Evolutionary conservation across 1,140 invertebrate species (phyloP), one percentile per base, ranked within the genome.

Genomic region (Saccostrea cuccullata): DNA sequence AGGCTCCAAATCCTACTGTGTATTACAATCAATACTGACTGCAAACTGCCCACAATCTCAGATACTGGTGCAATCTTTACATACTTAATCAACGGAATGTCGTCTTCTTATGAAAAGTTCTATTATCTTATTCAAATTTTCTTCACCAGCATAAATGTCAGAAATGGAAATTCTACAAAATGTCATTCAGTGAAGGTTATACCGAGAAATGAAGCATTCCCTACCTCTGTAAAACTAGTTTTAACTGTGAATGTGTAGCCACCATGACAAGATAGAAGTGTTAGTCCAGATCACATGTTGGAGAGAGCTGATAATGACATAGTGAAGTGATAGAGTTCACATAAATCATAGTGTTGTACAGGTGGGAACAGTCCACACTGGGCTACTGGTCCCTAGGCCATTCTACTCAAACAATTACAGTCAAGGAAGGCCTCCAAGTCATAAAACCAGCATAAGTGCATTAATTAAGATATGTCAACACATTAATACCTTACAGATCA

Each of bases 391-490:
- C 70, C 70, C 13, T 2, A 77, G 70, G 70, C 26, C 15, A 30
- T 30, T 47, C 70, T 64, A 0, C 23, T 12, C 26, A 26, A 77
- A 30, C 70, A 77, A 30, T 73, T 73, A 73, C 20, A 12, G 15
- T 64, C 58, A 17, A 73, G 26, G 4, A 30, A 73, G 15, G 70
- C 30, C 70, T 77, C 70, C 70, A 36, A 77, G 70, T 36, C 26
- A 77, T 77, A 30, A 67, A 67, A 36, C 70, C 12, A 26, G 2
- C 20, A 8, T n/a, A 20, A 77, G 26, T 77, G 30, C 70, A 77
- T 36, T 77, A 77, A 77, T 36, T 30, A 64, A 26, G 15, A 15
- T 26, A 77, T 77, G 70, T 77, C 70, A 77, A 77, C 30, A 77
- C 23, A 30, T 30, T 26, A 77, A 15, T 11, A 12, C 70, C 47